Percentiles rank a stretch among this genome's conserved stretches.
Conservation (phyloP, 2,113 vertebrate species). For the Erythrocebus patas region DNA sequence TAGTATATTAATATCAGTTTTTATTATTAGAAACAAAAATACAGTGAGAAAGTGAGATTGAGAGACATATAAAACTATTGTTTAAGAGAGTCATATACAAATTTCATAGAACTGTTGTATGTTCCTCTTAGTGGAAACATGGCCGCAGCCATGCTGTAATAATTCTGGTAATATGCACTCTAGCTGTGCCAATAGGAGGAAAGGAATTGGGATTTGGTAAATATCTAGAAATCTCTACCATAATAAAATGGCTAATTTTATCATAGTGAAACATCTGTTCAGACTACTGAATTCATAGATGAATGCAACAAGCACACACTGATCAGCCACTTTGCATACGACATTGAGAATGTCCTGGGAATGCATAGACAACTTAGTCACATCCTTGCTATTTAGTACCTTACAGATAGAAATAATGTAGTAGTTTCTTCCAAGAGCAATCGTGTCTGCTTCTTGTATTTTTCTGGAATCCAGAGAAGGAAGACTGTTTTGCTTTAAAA, state of each 20-base stretch:
- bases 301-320: not conserved
- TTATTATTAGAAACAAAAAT: not conserved
- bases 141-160: not conserved
- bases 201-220: not conserved
- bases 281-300: not conserved
- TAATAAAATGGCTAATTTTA: not conserved
- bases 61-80: not conserved
- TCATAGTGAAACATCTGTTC: not conserved
- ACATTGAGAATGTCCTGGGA: not conserved
- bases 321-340: not conserved
- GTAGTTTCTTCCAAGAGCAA: not conserved
- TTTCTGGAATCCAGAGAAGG: not conserved
- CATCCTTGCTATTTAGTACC: not conserved
- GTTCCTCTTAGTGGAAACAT: not conserved
- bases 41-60: not conserved
- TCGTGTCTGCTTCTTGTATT: not conserved
- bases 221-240: not conserved
- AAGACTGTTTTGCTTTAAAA: fast-evolving
- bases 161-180: not conserved
- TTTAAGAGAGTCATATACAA: not conserved
- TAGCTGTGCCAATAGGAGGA: not conserved
- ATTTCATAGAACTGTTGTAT: not conserved
- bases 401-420: not conserved
- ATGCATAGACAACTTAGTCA: not conserved
- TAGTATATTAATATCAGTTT: not conserved